Conservation (phyloP, 2,113 vertebrate species). For the Melanotaenia duboulayi region DNA sequence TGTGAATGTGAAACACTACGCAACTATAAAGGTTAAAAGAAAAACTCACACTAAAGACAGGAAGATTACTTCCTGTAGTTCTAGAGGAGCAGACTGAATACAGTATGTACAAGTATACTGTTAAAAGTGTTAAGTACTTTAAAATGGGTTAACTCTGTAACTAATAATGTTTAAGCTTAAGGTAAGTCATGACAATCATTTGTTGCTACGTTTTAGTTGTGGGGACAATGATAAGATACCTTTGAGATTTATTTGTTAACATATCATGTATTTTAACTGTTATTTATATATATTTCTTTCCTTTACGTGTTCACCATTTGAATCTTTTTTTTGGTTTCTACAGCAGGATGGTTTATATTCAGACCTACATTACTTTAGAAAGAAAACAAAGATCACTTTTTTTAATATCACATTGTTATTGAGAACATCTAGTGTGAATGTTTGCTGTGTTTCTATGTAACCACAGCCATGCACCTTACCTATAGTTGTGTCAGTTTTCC, state of each 20-base stretch:
- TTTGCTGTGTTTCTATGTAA: slow-evolving; percentile 47
- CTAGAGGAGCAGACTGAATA: slow-evolving; percentile 31
- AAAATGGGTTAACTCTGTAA: slow-evolving; percentile 40
- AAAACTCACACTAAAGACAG: slow-evolving; percentile 61
- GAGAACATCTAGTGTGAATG: slow-evolving; percentile 24
- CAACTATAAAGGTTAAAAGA: slow-evolving; percentile 16
- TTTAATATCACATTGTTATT: slow-evolving; percentile 20
- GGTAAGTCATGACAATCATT: slow-evolving; percentile 68
- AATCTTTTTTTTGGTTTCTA: slow-evolving; percentile 14
- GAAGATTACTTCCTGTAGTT: slow-evolving; percentile 8
- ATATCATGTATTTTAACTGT: slow-evolving; percentile 61
- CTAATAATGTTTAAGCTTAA: slow-evolving; percentile 53
- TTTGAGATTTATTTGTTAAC: slow-evolving; percentile 36
- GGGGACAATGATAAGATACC: slow-evolving; percentile 40
- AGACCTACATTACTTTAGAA: slow-evolving; percentile 13
- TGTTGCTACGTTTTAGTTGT: slow-evolving; percentile 41
- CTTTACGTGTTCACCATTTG: slow-evolving; percentile 34
- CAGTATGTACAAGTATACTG: background rate
- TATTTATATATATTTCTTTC: slow-evolving; percentile 68
- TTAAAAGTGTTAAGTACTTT: slow-evolving; percentile 12
- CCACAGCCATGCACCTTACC: slow-evolving; percentile 33
- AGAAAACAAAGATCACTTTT: background rate
- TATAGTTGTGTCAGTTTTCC: slow-evolving; percentile 44
- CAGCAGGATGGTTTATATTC: slow-evolving; percentile 8
- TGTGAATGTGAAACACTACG: slow-evolving; percentile 62